phyloP scores from a whole-genome alignment of 2,888 invertebrate genomes.

The Myathropa florea region DNA sequence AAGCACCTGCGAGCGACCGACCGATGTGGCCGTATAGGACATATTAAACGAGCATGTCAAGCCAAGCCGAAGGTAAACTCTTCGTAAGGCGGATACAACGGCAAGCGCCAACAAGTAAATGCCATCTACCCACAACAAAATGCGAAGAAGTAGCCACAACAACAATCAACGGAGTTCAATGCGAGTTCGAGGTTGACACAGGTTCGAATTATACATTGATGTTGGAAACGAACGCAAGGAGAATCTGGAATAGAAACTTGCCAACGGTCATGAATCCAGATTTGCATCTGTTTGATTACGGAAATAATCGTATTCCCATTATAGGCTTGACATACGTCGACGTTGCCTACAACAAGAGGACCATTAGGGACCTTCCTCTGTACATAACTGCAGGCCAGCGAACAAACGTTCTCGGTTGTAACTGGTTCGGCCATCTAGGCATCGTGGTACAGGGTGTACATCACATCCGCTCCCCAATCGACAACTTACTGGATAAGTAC shows the following conservation, averaged over 20 bases:
- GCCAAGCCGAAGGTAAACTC: neutral
- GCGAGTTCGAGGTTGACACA: constrained; percentile 11
- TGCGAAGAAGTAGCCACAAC: no score
- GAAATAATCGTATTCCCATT: constrained; percentile 31
- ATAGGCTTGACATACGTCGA: constrained; percentile 26
- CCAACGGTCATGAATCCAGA: neutral
- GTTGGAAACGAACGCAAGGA: neutral
- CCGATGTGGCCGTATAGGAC: no score
- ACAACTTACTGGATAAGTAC: constrained; percentile 16
- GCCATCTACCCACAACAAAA: neutral
- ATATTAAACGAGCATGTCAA: neutral
- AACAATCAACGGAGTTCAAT: no score
- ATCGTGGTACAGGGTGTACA: constrained; percentile 50
- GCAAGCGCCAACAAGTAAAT: neutral
- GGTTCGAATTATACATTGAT: no score
- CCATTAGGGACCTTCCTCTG: constrained; percentile 27
- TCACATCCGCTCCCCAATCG: neutral
- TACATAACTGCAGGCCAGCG: constrained; percentile 40
- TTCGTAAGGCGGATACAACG: neutral
- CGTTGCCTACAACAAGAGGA: constrained; percentile 34
- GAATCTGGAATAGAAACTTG: neutral
- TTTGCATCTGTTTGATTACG: no score
- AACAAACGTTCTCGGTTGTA: constrained; percentile 37
- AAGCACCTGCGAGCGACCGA: neutral
- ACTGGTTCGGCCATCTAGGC: constrained; percentile 45